phyloP scores from a whole-genome alignment of 2,797 vertebrate genomes.

The Anisognathus igniventris region DNA sequence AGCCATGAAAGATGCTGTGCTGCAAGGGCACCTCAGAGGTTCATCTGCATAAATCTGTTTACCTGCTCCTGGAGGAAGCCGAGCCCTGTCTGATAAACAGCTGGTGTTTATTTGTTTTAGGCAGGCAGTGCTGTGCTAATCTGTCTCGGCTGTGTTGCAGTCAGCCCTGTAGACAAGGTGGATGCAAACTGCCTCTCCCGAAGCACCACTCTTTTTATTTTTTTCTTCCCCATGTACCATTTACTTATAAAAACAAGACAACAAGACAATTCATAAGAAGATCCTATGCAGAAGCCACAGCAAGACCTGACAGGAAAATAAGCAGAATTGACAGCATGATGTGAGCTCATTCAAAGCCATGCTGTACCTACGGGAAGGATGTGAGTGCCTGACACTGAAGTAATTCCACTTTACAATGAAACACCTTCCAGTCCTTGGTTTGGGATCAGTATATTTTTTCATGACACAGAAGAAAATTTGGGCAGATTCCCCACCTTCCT shows the following conservation, averaged over 20 bases:
- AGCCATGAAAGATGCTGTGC: conserved; percentile 22
- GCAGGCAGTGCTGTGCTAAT: conserved; percentile 47
- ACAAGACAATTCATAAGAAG: conserved; percentile 17
- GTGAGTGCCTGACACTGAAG: not conserved
- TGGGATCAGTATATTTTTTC: not conserved
- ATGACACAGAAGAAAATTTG: not conserved
- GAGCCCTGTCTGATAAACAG: conserved; percentile 61
- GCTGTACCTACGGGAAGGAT: not conserved
- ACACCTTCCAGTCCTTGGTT: not conserved
- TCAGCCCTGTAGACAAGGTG: conserved; percentile 52
- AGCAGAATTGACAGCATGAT: conserved; percentile 21
- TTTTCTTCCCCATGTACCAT: not conserved
- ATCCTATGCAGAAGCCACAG: not conserved
- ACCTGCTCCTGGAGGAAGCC: conserved; percentile 20
- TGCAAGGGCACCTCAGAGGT: conserved; percentile 54
- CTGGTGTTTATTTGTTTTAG: conserved; percentile 65
- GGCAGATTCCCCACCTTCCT: not conserved
- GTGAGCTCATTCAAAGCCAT: not conserved
- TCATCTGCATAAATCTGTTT: conserved; percentile 69
- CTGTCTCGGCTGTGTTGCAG: not conserved
- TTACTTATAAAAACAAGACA: conserved; percentile 42
- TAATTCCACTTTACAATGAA: not conserved
- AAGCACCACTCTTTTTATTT: not conserved
- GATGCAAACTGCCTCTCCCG: not conserved
- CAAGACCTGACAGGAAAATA: conserved; percentile 34